Base-by-base conservation (phyloP, 2,888 invertebrate genomes). In the Meta bourneti region DNA sequence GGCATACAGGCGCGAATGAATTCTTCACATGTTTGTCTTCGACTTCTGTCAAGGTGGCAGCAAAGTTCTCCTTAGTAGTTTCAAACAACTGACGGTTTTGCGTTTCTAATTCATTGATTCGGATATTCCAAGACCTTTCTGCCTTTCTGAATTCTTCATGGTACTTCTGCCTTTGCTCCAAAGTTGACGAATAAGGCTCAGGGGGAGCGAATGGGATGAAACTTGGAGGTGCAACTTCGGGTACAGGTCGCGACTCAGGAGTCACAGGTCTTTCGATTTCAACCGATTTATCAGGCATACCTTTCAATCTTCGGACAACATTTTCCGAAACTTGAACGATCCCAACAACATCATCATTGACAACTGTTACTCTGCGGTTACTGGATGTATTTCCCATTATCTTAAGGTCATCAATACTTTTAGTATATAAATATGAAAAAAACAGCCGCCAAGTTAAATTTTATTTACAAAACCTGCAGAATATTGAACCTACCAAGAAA, bases 291-390 rank as follows among this genome's bases (percentile, higher is more conserved):
- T 91, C 88, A 11, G 91, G 85, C 20, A 79, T 61, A n/a, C 89
- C 90, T 80, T 71, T 89, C 34, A 93, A 82, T 72, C 93, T 82
- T 69, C 92, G 71, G 19, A 92, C 91, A 61, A 93, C 92, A 54
- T 86, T 81, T 78, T 93, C 93, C 7, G 93, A 93, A 34, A 93
- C 87, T 90, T 93, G 83, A 69, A 90, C 89, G 7, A 93, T 79
- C n/a, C 92, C 88, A 49, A 92, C 81, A 49, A 91, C 88, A 90
- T 93, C 93, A 81, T 93, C 93, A 80, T 93, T 93, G 7, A 90
- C 92, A 61, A 93, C 85, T 34, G 93, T 93, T n/a, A 93, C 92
- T 82, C 92, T 79, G 16, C 93, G 81, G 20, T 89, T 93, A 72
- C 93, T 93, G 7, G 90, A 52, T 49, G 93, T 16, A 71, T 88